Base-by-base conservation (phyloP, 2,113 vertebrate genomes). In the Pterocles orientalis region DNA sequence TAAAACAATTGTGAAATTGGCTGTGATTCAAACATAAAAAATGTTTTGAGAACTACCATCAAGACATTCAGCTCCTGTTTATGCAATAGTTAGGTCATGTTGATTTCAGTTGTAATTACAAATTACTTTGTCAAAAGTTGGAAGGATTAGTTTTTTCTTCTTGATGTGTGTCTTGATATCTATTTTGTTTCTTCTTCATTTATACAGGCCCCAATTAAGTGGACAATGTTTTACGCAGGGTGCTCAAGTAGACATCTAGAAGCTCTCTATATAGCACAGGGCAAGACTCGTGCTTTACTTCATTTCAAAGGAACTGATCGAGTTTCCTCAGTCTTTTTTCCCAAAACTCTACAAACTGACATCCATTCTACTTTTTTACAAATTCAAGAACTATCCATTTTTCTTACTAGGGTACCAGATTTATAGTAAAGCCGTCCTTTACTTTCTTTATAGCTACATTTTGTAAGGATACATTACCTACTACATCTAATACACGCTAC, bases 1-100 rank as follows among this genome's bases (percentile, higher is more conserved):
- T 39, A 58, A 90, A 88, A 71, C 60, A 70, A 68, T 47, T 62
- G 6, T 84, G 47, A 82, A 91, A 69, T 73, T 93, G 11, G 33
- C 56, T 65, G 26, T 47, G 3, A 47, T 86, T 94, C 14, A 94
- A 94, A 95, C n/a, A 4, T 68, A 17, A 72, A 71, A 90, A 61
- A 62, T 43, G 4, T 43, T 87, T 66, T 72, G 20, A 75, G 50
- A 57, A 68, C 17, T 76, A 84, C 47, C 58, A 12, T 53, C 16
- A 61, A 47, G 41, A 90, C 16, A 85, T 56, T 88, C 20, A 47
- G 9, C 5, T 73, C 7, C 33, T 60, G 48, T 48, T 61, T 75
- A 60, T 51, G 23, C 73, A 75, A 25, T 24, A 78, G 31, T 50
- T 75, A 20, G 23, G 56, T 77, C 41, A 61, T 21, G 15, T 5